Evolutionary conservation across 1,140 invertebrate genomes (phyloP), one percentile per base, ranked within the genome.

Genomic region (Papilio dardanus): DNA sequence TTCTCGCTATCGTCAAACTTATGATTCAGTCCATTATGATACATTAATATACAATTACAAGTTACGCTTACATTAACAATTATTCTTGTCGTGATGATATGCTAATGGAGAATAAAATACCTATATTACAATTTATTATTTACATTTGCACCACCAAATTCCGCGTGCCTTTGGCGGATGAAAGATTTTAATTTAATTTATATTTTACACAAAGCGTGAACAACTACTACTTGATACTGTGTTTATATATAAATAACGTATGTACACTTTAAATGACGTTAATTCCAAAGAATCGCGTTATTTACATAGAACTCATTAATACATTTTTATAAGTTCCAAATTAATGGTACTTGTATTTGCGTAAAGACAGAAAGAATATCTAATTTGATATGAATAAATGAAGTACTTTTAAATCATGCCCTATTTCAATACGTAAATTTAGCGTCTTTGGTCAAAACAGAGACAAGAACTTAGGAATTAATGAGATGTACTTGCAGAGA

Each of bases 11-110:
- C 65, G 65, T 75, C 68, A 77, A 77, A 85, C 80, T 81, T 81
- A 77, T 81, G 77, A 80, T 76, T 83, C 86, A 86, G 80, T 82
- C 58, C 73, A 76, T 71, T 76, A 73, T 46, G 74, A 28, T 80
- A 73, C 50, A 58, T 8, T 37, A 21, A 73, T 35, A 30, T 73
- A 73, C 42, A 58, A 35, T 30, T 31, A 28, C 33, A 68, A 68
- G 69, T 69, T 67, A 76, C 35, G 30, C 46, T 73, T 76, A 75
- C 50, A 65, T 68, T 75, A 31, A 74, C 67, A 65, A 74, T 71
- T 76, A 58, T 75, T 65, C n/a, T 54, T 54, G 46, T 73, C 31
- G 19, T 31, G 30, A 37, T 54, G 69, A 73, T 46, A 73, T 75
- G 21, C 73, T 31, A 74, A 65, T 37, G 58, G 6, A 66, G 46